These are phyloP conservation scores for Cyprinodon brontotheroides DNA, from an alignment of 2,113 vertebrate genomes.

Conservation along the genomic window DNA sequence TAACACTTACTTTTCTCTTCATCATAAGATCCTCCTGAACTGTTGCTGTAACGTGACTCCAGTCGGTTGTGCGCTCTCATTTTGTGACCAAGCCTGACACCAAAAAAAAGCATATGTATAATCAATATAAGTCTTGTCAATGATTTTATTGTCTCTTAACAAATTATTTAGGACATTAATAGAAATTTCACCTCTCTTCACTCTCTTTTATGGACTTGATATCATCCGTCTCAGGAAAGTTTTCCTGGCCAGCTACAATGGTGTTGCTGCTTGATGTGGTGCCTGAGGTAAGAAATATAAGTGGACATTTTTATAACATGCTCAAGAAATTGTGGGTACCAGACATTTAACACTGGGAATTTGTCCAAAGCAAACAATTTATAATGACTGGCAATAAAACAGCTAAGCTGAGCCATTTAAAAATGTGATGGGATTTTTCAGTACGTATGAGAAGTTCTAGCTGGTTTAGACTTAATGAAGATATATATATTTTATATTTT, in stretches of 20 bases:
- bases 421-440: slow-evolving; percentile 15
- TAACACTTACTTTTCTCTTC: slow-evolving; percentile 93
- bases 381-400: slow-evolving; percentile 1
- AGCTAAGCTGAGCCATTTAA: not conserved
- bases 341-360: not conserved
- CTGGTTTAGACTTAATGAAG: not conserved
- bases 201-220: slow-evolving; percentile 85
- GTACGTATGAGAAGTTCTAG: not conserved
- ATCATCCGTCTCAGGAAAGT: slow-evolving; percentile 87
- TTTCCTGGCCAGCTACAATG: slow-evolving; percentile 89
- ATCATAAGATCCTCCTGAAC: slow-evolving; percentile 96
- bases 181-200: slow-evolving; percentile 86
- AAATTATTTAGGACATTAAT: not conserved
- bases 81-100: slow-evolving; percentile 66
- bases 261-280: slow-evolving; percentile 96
- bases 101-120: not conserved
- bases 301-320: not conserved
- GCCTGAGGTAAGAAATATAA: slow-evolving; percentile 73
- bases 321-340: not conserved
- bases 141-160: slow-evolving; percentile 3
- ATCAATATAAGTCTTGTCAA: not conserved
- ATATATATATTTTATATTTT: not conserved
- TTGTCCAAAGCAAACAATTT: slow-evolving; percentile 4
- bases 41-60: slow-evolving; percentile 96
- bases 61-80: slow-evolving; percentile 91